Percentiles rank a stretch among this genome's conserved stretches.
phyloP scores from a whole-genome alignment of 1,140 invertebrate genomes.

The Uloborus diversus region DNA sequence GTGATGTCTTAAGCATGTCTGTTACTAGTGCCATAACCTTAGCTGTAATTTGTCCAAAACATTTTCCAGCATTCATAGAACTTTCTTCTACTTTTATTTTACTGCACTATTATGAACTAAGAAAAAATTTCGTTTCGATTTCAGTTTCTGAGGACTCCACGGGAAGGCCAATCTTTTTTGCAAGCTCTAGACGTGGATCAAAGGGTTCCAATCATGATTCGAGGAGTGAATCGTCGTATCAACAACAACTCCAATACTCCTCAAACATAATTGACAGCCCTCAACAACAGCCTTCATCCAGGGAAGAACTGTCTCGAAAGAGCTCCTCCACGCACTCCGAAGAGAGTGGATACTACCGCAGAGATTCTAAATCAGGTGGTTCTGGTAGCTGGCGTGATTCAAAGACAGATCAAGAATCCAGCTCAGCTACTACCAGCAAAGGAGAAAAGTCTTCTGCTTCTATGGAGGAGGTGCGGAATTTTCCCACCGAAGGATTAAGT shows the following conservation, averaged over 20 bases:
- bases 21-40: too few species aligned
- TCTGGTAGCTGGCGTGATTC: conserved; percentile 33
- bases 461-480: conserved; percentile 40
- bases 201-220: conserved; percentile 27
- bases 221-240: not conserved
- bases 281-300: not conserved
- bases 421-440: conserved; percentile 23
- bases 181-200: conserved; percentile 40
- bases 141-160: conserved; percentile 41
- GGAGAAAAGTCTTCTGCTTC: conserved; percentile 42
- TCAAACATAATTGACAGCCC: not conserved
- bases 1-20: too few species aligned
- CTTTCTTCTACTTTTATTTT: too few species aligned
- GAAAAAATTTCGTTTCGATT: too few species aligned
- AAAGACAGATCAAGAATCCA: conserved; percentile 20
- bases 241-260: not conserved
- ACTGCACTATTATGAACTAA: too few species aligned
- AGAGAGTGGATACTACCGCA: conserved; percentile 28
- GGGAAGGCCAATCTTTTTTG: conserved; percentile 46
- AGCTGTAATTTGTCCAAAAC: too few species aligned
- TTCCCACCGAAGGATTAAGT: too few species aligned
- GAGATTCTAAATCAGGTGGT: conserved; percentile 39
- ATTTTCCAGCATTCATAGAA: too few species aligned
- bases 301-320: conserved; percentile 25
- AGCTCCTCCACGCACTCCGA: conserved; percentile 36